Evolutionary conservation across 2,888 invertebrate genomes (phyloP).

Genomic region (Seladonia tumulorum): DNA sequence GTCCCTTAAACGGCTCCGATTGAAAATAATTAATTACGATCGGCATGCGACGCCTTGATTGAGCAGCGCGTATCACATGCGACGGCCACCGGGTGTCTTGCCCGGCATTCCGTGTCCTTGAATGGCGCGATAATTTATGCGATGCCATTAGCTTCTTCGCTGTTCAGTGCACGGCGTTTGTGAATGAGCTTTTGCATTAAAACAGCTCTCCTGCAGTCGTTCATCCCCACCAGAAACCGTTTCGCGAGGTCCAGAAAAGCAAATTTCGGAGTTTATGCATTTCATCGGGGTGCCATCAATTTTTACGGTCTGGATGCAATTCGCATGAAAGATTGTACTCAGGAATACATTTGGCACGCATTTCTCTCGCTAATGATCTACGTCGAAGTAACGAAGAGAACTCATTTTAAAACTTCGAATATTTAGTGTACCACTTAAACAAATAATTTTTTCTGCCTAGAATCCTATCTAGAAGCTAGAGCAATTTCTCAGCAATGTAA

Average conservation of each 20-base stretch:
- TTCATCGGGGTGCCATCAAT: neutral
- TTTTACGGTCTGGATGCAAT: neutral
- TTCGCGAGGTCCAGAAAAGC: neutral
- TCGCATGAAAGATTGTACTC: neutral
- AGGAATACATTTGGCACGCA: neutral
- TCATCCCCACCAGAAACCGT: neutral
- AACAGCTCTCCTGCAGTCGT: neutral
- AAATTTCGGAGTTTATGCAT: neutral
- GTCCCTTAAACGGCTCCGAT: constrained; percentile 6
- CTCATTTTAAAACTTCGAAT: too few species aligned
- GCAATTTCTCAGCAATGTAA: neutral
- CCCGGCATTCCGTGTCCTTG: constrained; percentile 38
- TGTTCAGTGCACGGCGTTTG: neutral
- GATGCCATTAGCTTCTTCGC: constrained; percentile 42
- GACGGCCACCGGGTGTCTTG: constrained; percentile 25
- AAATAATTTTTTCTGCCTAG: neutral
- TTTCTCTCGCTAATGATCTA: neutral
- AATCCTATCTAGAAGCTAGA: too few species aligned
- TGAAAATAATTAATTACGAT: constrained; percentile 40
- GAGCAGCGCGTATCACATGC: constrained; percentile 37
- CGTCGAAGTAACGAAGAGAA: too few species aligned
- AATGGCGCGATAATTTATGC: constrained; percentile 54
- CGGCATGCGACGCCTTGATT: constrained; percentile 42
- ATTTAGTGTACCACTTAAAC: neutral
- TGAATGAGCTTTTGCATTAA: constrained; percentile 45